These are phyloP conservation scores for Rapana venosa DNA, from an alignment of 2,888 invertebrate genomes.

Conservation along the genomic window DNA sequence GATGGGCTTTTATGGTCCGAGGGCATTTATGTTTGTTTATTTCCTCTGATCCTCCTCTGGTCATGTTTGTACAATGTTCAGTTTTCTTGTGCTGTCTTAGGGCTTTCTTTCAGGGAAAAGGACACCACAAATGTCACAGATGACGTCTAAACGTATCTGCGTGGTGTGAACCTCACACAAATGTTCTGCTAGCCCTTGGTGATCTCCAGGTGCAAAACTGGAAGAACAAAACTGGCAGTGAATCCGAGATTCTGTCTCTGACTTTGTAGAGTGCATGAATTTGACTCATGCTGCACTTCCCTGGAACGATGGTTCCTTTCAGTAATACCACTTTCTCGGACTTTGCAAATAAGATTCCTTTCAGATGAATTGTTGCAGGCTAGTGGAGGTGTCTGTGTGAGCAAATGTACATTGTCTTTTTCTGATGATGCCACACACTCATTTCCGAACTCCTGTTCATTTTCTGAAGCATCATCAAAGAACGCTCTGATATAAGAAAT, in stretches of 20 bases:
- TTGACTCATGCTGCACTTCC: neutral
- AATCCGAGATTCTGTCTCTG: neutral
- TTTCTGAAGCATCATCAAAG: neutral
- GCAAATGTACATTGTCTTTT: neutral
- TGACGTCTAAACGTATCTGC: neutral
- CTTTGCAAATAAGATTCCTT: no score
- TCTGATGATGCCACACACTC: neutral
- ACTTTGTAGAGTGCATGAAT: neutral
- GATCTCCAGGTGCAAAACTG: neutral
- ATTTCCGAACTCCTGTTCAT: neutral
- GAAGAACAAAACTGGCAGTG: neutral
- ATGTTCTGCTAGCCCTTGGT: neutral
- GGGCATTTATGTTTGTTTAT: neutral
- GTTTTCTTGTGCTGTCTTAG: neutral
- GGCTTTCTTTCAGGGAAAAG: neutral
- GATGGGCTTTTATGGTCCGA: neutral
- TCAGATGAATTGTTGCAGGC: no score
- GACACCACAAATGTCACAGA: neutral
- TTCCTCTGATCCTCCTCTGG: neutral
- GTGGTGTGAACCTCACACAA: neutral
- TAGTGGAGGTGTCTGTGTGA: neutral
- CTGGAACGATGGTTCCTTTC: neutral
- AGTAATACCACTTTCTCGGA: neutral
- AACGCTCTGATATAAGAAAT: neutral
- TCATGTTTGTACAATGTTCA: neutral